Evolutionary conservation across 2,888 invertebrate species (phyloP).

Genomic region (Thera obeliscata): DNA sequence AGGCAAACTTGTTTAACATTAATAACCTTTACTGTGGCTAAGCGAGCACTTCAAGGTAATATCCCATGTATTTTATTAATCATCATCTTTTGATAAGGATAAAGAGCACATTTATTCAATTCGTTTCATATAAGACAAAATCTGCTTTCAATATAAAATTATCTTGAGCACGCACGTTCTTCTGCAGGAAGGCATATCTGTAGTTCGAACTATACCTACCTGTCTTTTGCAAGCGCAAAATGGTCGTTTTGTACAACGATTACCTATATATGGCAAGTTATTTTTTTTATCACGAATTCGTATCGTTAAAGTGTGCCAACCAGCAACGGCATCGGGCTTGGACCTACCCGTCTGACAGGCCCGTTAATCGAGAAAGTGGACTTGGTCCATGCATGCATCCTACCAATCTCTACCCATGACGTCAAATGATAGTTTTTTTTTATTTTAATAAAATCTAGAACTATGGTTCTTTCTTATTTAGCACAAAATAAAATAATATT

Average conservation of each 20-base stretch:
- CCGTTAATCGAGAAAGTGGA: constrained; percentile 65
- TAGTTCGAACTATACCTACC: neutral
- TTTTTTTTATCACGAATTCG: constrained; percentile 10
- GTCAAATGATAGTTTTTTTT: constrained; percentile 25
- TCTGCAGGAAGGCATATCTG: neutral
- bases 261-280: neutral
- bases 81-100: neutral
- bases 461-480: neutral
- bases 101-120: too few relatives aligned
- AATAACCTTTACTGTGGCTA: constrained; percentile 21
- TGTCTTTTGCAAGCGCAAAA: neutral
- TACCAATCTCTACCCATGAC: constrained; percentile 33
- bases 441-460: neutral
- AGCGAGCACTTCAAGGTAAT: constrained; percentile 4
- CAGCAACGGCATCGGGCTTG: constrained; percentile 38
- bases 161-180: neutral
- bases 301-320: constrained; percentile 49
- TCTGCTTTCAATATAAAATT: too few relatives aligned
- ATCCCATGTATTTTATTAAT: neutral
- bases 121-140: too few relatives aligned
- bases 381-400: constrained; percentile 42
- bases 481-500: constrained; percentile 6
- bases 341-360: constrained; percentile 48
- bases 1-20: constrained; percentile 25
- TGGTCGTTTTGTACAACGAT: neutral